Conservation (phyloP, 2,888 invertebrate genomes). For the Lycocerus yunnanus region DNA sequence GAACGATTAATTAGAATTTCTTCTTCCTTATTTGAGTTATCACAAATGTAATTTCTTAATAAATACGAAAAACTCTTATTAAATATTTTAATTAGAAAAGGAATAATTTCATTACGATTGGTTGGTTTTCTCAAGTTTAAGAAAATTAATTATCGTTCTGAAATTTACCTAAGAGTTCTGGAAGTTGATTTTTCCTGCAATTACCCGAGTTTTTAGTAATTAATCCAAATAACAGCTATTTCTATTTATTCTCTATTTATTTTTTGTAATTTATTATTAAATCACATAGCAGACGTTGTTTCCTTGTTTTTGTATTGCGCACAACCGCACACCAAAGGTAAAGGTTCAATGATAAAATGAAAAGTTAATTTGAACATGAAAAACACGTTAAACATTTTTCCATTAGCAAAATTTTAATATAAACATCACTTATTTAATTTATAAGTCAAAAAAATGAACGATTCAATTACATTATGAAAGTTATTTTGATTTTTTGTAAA, state of each 20-base stretch:
- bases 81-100: neutral
- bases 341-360: neutral
- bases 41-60: neutral
- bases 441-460: neutral
- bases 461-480: neutral
- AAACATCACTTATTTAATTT: neutral
- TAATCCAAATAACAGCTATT: neutral
- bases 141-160: neutral
- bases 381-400: neutral
- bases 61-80: neutral
- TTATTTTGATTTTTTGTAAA: neutral
- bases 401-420: neutral
- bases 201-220: neutral
- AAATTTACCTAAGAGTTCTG: neutral
- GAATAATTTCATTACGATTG: neutral
- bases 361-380: neutral
- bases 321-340: neutral
- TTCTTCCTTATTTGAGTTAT: neutral
- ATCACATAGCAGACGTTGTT: neutral
- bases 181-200: neutral
- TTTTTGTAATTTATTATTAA: neutral
- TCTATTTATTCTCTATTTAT: neutral
- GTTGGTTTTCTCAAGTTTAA: neutral
- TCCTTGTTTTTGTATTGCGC: neutral
- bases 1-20: neutral